These are phyloP conservation scores for Drosophila gaucha DNA, from an alignment of 2,888 invertebrate species.

Conservation along the genomic window DNA sequence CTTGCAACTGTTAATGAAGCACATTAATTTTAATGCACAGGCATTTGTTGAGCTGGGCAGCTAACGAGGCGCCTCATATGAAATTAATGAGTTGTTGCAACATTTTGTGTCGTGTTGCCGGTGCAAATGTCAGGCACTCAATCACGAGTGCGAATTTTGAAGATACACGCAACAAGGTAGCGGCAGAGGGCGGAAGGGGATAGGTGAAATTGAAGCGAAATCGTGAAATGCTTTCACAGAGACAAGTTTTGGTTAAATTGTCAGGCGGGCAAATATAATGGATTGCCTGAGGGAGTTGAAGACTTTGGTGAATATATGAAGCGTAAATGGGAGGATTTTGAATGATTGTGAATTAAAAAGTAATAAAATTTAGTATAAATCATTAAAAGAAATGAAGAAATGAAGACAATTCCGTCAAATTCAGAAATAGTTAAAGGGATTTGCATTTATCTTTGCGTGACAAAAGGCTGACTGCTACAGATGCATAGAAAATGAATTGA, in stretches of 20 bases:
- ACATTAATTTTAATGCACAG: conserved; percentile 69
- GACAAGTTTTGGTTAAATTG: conserved; percentile 5
- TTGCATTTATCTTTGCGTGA: background rate
- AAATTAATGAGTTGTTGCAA: conserved; percentile 61
- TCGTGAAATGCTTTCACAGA: conserved; percentile 5
- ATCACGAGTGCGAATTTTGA: conserved; percentile 46
- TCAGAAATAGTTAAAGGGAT: no score
- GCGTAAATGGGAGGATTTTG: background rate
- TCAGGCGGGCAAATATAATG: background rate
- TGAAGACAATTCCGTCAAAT: no score
- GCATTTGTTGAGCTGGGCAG: conserved; percentile 32
- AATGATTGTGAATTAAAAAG: background rate
- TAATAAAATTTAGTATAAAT: background rate
- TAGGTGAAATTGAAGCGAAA: conserved; percentile 15
- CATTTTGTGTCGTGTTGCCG: conserved; percentile 41
- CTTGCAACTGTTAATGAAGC: conserved; percentile 57
- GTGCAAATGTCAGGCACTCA: conserved; percentile 65
- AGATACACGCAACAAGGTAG: conserved; percentile 10
- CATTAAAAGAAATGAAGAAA: background rate
- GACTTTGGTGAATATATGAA: background rate
- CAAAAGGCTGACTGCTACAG: background rate
- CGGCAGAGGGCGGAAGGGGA: no score
- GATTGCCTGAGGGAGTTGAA: background rate
- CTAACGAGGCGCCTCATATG: conserved; percentile 37
- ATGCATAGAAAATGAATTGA: no score